phyloP scores from a whole-genome alignment of 2,888 invertebrate species.

The Heterodera filipjevi region DNA sequence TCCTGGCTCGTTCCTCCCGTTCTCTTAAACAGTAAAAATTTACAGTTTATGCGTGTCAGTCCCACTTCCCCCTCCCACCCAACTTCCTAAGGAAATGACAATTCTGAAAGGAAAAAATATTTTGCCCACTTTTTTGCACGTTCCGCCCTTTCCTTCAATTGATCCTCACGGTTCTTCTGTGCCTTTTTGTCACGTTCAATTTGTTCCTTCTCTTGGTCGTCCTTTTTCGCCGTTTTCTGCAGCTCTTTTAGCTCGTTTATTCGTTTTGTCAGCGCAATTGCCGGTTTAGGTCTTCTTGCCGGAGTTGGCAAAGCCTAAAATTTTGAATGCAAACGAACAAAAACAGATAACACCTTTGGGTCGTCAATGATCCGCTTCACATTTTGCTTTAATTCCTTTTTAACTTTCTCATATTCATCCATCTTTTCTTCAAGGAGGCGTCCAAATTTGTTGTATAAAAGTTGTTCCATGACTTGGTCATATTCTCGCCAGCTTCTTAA shows the following conservation, averaged over 20 bases:
- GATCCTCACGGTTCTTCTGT: constrained; percentile 22
- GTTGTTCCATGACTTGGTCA: constrained; percentile 23
- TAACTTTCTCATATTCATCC: constrained; percentile 17
- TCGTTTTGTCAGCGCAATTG: too few relatives aligned
- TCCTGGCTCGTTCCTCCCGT: too few relatives aligned
- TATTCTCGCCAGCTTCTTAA: background rate
- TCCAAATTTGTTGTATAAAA: constrained; percentile 28
- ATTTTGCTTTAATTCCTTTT: constrained; percentile 22
- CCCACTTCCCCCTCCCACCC: too few relatives aligned
- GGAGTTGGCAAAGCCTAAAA: constrained; percentile 1
- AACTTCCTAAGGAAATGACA: too few relatives aligned
- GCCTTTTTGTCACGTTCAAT: constrained; percentile 32
- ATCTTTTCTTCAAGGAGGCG: constrained; percentile 24
- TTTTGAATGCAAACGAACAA: background rate
- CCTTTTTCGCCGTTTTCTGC: constrained; percentile 1
- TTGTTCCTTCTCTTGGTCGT: constrained; percentile 17
- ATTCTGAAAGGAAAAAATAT: too few relatives aligned
- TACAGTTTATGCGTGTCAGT: too few relatives aligned
- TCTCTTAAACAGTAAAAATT: too few relatives aligned
- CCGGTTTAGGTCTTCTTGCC: too few relatives aligned
- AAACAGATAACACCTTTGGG: too few relatives aligned
- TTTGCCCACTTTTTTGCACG: constrained; percentile 29
- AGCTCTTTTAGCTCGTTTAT: background rate
- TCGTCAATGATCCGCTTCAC: background rate
- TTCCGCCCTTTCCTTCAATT: constrained; percentile 30